Evolutionary conservation across 2,888 invertebrate genomes (phyloP), one percentile per base, ranked within the genome.

Genomic region (Plagodis pulveraria): DNA sequence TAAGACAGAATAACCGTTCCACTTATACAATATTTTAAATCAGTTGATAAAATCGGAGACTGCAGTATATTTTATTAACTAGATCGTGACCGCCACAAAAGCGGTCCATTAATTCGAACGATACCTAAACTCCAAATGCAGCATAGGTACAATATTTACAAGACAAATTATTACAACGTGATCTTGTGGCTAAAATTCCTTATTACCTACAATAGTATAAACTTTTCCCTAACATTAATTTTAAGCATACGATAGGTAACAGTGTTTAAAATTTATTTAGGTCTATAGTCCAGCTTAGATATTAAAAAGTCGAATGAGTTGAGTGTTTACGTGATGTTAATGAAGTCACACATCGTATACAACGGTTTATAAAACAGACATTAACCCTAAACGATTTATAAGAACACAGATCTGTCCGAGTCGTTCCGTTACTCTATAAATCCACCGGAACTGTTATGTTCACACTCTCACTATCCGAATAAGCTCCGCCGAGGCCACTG

Each of bases 291-390:
- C 89, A 81, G 78, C 84, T 86, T 87, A 90, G 68, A 76, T 70
- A 83, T 80, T 80, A 84, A 80, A 81, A 84, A 80, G 6, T 86
- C 83, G 82, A 69, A 69, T 66, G 77, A 88, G 81, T 85, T 80
- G 78, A 80, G 74, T 78, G 83, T 81, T 81, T 83, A 83, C 77
- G 82, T 83, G 89, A 85, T 83, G 89, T 79, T 77, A 83, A 77
- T 84, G 81, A 87, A 89, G 86, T 89, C 87, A 86, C 86, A 87
- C 88, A 89, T 92, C 91, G 91, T 92, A 92, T 92, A 91, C 91
- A 91, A 89, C 83, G 86, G 85, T 89, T 91, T 90, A 89, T 78
- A 89, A 89, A 91, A 89, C 84, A 86, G 83, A 87, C 83, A 84
- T 84, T 82, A 66, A 69, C 81, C 78, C 81, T 87, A 87, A 73